Evolutionary conservation across 2,797 vertebrate genomes (phyloP).

Genomic region (Schizopygopsis pylzovi): DNA sequence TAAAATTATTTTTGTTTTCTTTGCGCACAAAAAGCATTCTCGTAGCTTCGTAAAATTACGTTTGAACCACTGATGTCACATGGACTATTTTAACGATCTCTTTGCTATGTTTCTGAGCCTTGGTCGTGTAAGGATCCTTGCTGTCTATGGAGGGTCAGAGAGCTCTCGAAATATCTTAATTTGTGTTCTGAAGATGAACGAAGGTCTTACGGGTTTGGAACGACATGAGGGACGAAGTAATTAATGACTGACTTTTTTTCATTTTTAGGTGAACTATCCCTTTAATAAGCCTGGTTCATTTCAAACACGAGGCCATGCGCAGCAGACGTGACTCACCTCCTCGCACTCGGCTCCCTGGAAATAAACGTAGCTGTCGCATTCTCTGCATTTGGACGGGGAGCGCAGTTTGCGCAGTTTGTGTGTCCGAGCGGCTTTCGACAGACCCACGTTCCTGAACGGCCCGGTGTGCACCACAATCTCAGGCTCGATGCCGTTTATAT

Average conservation of each 20-base stretch:
- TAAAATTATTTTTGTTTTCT: too few species aligned
- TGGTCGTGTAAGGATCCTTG: too few species aligned
- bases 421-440: conserved; percentile 93
- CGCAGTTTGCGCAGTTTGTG: conserved; percentile 92
- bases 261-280: too few species aligned
- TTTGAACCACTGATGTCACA: too few species aligned
- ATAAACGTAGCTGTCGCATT: conserved; percentile 98
- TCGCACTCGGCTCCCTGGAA: conserved; percentile 98
- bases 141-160: too few species aligned
- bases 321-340: conserved; percentile 80
- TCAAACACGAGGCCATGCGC: neutral
- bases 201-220: neutral
- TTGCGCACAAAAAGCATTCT: too few species aligned
- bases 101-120: too few species aligned
- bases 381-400: conserved; percentile 90
- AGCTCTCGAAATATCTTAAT: neutral
- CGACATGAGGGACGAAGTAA: neutral
- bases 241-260: too few species aligned
- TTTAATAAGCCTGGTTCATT: neutral
- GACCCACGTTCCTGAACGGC: conserved; percentile 89
- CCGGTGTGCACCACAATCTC: conserved; percentile 83
- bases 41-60: too few species aligned
- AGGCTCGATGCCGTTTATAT: conserved; percentile 86
- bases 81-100: too few species aligned
- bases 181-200: neutral